A percentile compares a stretch with the other conserved stretches of the same genome.
These are phyloP conservation scores for Macaria liturata DNA, from an alignment of 2,888 invertebrate genomes.

Conservation along the genomic window DNA sequence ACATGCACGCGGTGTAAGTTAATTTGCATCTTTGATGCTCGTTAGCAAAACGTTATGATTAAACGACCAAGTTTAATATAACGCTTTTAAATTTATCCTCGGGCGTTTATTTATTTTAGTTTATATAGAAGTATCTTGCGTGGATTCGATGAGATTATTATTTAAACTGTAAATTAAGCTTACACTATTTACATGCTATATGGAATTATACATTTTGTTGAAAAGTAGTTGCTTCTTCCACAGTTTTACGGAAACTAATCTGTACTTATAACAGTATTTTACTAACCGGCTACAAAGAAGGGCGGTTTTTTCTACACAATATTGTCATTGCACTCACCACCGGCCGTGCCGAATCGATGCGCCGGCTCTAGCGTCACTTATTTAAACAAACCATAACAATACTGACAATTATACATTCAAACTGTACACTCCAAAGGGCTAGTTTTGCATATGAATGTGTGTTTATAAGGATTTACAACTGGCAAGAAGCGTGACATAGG, in stretches of 20 bases:
- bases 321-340: slow-evolving; percentile 3
- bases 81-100: no score
- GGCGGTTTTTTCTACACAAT: neutral
- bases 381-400: slow-evolving; percentile 60
- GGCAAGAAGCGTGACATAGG: slow-evolving; percentile 26
- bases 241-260: no score
- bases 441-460: slow-evolving; percentile 55
- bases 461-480: slow-evolving; percentile 52
- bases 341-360: slow-evolving; percentile 47
- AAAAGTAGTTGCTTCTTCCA: no score
- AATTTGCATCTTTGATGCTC: slow-evolving; percentile 69
- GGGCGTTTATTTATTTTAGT: no score
- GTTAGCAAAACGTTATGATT: slow-evolving; percentile 28
- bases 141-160: no score
- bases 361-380: slow-evolving; percentile 35
- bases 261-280: no score
- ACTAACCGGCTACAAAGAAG: neutral
- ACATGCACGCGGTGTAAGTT: slow-evolving; percentile 51
- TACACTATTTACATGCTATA: no score
- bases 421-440: slow-evolving; percentile 40
- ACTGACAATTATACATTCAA: slow-evolving; percentile 69
- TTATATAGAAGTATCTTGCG: no score
- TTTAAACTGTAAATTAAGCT: no score
- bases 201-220: no score
- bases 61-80: slow-evolving; percentile 1